Evolutionary conservation across 2,797 vertebrate genomes (phyloP).

Genomic region (Acanthopagrus latus): DNA sequence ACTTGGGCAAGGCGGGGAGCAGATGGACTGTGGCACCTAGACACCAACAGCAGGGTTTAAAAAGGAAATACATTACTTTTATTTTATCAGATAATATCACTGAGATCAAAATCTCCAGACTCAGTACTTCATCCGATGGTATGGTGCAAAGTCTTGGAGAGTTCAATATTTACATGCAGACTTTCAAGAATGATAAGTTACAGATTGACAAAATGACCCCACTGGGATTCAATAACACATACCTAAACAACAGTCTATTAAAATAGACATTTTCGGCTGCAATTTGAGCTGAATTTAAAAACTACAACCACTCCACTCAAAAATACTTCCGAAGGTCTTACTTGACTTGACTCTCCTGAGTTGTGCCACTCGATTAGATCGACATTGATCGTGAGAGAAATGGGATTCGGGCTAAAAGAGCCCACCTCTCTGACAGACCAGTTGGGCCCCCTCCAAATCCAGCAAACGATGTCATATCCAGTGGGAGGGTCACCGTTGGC

Average conservation of each 20-base stretch:
- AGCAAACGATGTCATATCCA: conserved; percentile 88
- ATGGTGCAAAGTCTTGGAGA: neutral
- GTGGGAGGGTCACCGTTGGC: conserved; percentile 83
- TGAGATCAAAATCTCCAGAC: neutral
- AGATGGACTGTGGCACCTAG: conserved; percentile 84
- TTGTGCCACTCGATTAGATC: conserved; percentile 81
- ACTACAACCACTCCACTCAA: conserved; percentile 16
- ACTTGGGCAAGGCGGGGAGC: conserved; percentile 83
- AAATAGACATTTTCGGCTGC: neutral
- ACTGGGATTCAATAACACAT: neutral
- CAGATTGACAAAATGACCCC: neutral
- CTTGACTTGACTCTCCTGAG: conserved; percentile 20
- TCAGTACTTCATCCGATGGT: neutral
- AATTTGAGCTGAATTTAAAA: neutral
- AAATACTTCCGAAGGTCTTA: conserved; percentile 16
- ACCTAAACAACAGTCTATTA: neutral
- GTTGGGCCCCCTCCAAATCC: conserved; percentile 81
- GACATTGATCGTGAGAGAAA: conserved; percentile 53
- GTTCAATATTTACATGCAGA: neutral
- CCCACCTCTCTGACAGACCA: conserved; percentile 81
- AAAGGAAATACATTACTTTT: neutral
- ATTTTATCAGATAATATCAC: neutral
- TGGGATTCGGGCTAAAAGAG: conserved; percentile 71
- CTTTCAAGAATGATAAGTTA: neutral
- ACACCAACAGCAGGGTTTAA: neutral